Percentiles rank a stretch among this genome's conserved stretches.
These are phyloP conservation scores for Oxyscelio sp. DNA, from an alignment of 2,888 invertebrate genomes.

Conservation along the genomic window DNA sequence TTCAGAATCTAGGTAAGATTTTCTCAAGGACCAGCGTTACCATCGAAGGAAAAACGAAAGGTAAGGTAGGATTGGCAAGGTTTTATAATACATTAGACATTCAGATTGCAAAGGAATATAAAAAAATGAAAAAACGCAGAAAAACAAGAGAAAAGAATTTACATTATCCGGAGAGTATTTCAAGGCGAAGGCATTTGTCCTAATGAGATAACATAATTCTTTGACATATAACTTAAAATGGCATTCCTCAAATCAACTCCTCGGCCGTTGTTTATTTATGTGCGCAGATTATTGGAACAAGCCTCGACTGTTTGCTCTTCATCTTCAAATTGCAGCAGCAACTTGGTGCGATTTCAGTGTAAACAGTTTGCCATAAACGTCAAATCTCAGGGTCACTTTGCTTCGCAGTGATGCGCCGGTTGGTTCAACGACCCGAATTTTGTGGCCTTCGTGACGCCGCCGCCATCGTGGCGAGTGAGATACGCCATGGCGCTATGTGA, in stretches of 20 bases:
- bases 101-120: constrained; percentile 55
- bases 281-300: background rate
- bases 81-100: constrained; percentile 66
- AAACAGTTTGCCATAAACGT: too few relatives aligned
- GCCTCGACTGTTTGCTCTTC: background rate
- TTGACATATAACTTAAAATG: constrained; percentile 26
- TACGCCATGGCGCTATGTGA: constrained; percentile 38
- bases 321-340: background rate
- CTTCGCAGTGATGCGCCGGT: constrained; percentile 15
- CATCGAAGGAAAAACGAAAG: constrained; percentile 89
- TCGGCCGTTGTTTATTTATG: background rate
- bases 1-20: too few relatives aligned
- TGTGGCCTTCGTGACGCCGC: constrained; percentile 63
- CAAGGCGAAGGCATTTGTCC: constrained; percentile 64
- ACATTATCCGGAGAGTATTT: constrained; percentile 61
- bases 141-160: constrained; percentile 64
- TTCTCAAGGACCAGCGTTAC: too few relatives aligned
- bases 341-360: too few relatives aligned
- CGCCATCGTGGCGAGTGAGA: constrained; percentile 38
- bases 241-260: constrained; percentile 1
- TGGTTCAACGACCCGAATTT: constrained; percentile 68
- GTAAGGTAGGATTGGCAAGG: constrained; percentile 76
- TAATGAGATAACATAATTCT: constrained; percentile 55
- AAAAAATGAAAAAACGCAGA: constrained; percentile 48
- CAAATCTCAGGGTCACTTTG: too few relatives aligned